Conservation (phyloP, 2,113 vertebrate species). For the Mesoclemmys tuberculata region DNA sequence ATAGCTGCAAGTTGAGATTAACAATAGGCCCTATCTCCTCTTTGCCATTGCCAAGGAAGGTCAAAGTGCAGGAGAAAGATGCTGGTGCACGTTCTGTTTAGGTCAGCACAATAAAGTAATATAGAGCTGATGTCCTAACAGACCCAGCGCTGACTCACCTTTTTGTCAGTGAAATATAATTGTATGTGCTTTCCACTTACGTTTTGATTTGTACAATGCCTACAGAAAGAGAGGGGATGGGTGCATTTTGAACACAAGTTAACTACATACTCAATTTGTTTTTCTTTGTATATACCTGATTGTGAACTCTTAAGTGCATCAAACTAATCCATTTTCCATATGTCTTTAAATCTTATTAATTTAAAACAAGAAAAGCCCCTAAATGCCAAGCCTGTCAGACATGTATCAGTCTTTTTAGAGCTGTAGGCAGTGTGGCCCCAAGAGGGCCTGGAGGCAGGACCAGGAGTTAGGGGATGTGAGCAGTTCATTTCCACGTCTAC, state of each 20-base stretch:
- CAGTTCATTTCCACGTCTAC: too few species aligned
- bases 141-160: neutral
- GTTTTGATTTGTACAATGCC: neutral
- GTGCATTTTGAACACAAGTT: neutral
- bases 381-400: neutral
- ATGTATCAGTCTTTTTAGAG: too few species aligned
- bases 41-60: neutral
- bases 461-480: too few species aligned
- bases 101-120: neutral
- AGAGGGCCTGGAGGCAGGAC: too few species aligned
- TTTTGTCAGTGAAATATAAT: neutral
- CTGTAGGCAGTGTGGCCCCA: too few species aligned
- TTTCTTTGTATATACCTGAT: neutral
- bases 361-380: neutral
- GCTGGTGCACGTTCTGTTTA: neutral
- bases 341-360: neutral
- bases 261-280: neutral
- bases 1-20: too few species aligned
- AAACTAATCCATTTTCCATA: neutral
- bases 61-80: neutral
- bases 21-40: too few species aligned
- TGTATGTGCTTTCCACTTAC: neutral
- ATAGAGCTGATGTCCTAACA: neutral
- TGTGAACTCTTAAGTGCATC: neutral
- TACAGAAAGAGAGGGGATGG: neutral